Conservation (phyloP, 2,113 vertebrate genomes). For the Coracopsis vasa region DNA sequence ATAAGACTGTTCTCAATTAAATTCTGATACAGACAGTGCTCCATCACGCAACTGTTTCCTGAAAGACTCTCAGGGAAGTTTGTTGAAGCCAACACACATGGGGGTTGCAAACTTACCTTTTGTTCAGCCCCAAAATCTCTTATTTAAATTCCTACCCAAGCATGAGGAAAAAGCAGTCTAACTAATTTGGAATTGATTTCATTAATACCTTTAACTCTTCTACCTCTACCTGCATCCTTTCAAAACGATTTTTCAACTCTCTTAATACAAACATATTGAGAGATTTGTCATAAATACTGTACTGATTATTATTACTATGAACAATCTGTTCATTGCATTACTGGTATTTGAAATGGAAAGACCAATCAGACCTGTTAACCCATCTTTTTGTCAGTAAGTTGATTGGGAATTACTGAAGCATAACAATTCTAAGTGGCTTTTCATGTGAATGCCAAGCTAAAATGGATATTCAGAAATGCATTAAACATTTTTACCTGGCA, state of each 20-base stretch:
- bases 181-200: not conserved
- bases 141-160: not conserved
- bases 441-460: conserved; percentile 49
- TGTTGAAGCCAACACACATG: not conserved
- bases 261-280: conserved; percentile 21
- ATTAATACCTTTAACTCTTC: not conserved
- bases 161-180: not conserved
- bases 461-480: conserved; percentile 62
- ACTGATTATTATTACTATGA: conserved; percentile 39
- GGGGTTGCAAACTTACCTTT: not conserved
- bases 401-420: conserved; percentile 53
- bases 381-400: conserved; percentile 63
- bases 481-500: conserved; percentile 48
- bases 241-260: conserved; percentile 1
- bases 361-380: conserved; percentile 61
- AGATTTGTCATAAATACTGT: conserved; percentile 48
- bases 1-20: not conserved
- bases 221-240: not conserved
- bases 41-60: not conserved
- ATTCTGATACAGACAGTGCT: not conserved
- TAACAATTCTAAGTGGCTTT: conserved; percentile 61
- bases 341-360: conserved; percentile 56
- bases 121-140: not conserved
- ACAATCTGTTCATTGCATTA: conserved; percentile 51
- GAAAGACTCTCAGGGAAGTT: not conserved